A percentile compares a stretch with the other conserved stretches of the same genome.
phyloP scores from a whole-genome alignment of 2,113 vertebrate genomes.

The Rousettus leschenaultii region DNA sequence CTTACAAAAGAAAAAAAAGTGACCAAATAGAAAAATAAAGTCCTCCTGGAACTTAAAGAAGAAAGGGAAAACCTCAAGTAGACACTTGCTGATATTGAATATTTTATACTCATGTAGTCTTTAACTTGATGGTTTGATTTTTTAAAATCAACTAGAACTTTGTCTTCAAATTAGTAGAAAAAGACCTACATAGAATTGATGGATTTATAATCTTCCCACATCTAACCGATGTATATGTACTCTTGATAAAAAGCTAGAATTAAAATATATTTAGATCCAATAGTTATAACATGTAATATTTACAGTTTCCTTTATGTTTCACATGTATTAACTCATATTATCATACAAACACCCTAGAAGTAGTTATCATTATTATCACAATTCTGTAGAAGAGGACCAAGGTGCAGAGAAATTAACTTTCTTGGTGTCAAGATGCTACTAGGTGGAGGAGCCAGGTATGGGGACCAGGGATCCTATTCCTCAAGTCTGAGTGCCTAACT shows the following conservation, averaged over 20 bases:
- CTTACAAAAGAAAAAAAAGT: neutral
- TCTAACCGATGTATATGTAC: neutral
- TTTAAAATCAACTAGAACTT: neutral
- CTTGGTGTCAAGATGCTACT: neutral
- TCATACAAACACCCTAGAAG: neutral
- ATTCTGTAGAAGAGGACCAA: neutral
- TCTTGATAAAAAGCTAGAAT: conserved; percentile 2
- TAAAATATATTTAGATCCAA: neutral
- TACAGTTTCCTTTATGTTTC: neutral
- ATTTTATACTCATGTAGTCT: neutral
- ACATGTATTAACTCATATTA: neutral
- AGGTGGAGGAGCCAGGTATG: neutral
- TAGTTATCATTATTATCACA: neutral
- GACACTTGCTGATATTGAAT: neutral
- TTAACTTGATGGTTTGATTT: neutral
- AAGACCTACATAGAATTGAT: neutral
- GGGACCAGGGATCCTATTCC: neutral
- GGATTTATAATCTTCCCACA: neutral
- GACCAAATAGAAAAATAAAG: neutral
- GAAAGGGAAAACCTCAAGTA: neutral
- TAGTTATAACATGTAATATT: neutral
- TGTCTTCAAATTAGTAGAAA: neutral
- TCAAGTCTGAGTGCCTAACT: neutral
- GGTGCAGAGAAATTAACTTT: neutral
- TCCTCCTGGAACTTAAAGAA: neutral